Conservation (phyloP, 1,140 invertebrate species). For the Plectus sambesii region DNA sequence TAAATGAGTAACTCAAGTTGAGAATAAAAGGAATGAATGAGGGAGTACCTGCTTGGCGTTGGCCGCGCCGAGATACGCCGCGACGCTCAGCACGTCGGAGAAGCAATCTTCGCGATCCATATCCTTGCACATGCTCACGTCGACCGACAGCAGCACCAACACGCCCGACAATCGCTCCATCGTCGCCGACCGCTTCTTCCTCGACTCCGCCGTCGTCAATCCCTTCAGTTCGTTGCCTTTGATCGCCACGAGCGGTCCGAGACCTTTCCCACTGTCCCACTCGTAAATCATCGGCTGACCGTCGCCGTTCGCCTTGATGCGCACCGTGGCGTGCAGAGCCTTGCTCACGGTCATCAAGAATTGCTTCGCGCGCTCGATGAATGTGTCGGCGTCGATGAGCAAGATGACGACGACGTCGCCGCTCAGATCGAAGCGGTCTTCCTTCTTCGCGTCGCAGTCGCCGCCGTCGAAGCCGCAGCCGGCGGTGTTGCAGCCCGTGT, state of each 20-base stretch:
- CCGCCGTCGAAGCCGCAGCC: slow-evolving; percentile 34
- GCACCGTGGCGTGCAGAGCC: slow-evolving; percentile 15
- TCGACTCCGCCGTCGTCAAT: not conserved
- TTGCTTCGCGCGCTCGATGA: slow-evolving; percentile 10
- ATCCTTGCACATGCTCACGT: slow-evolving; percentile 16
- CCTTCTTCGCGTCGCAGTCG: slow-evolving; percentile 16
- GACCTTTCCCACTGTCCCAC: slow-evolving; percentile 13
- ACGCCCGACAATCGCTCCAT: no score
- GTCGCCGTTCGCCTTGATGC: slow-evolving; percentile 10
- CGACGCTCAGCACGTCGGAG: slow-evolving; percentile 13
- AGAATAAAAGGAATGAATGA: no score
- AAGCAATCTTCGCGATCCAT: slow-evolving; percentile 13
- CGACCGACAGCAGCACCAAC: slow-evolving; percentile 17
- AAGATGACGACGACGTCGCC: slow-evolving; percentile 15
- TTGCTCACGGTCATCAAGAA: slow-evolving; percentile 18
- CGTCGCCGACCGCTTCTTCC: not conserved
- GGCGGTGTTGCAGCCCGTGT: slow-evolving; percentile 30
- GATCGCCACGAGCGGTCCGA: slow-evolving; percentile 5
- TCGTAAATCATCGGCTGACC: slow-evolving; percentile 23
- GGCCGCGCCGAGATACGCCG: slow-evolving; percentile 12
- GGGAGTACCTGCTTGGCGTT: no score
- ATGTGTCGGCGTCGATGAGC: slow-evolving; percentile 6
- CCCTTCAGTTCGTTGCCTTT: not conserved
- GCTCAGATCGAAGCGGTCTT: slow-evolving; percentile 3
- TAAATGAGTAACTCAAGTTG: no score